phyloP scores from a whole-genome alignment of 2,797 vertebrate genomes.

The Pantherophis alleghaniensis region DNA sequence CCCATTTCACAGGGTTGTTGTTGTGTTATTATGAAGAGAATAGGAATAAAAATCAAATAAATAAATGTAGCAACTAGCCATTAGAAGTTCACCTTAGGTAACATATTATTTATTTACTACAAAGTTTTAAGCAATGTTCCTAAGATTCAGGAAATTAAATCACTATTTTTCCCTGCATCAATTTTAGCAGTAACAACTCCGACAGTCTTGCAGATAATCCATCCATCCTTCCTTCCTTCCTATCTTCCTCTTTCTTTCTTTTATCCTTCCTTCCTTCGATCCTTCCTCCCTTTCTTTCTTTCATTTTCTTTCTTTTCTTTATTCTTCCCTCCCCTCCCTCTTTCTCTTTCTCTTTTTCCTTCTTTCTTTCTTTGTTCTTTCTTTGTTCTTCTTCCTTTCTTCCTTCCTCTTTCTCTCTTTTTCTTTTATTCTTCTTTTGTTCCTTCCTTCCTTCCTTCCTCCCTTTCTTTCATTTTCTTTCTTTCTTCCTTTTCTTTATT shows the following conservation, averaged over 20 bases:
- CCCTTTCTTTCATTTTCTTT: not conserved
- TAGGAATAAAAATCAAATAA: not conserved
- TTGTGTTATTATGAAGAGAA: not conserved
- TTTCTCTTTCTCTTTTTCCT: rapidly evolving
- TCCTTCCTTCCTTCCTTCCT: not conserved
- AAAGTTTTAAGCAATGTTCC: not conserved
- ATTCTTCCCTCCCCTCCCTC: too few relatives aligned
- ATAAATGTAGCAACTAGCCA: not conserved
- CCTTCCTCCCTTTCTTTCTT: too few relatives aligned
- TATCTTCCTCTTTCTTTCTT: not conserved
- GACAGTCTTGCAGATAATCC: not conserved
- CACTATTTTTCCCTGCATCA: not conserved
- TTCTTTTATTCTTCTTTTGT: too few relatives aligned
- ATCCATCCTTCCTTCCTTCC: not conserved
- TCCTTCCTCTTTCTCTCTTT: too few relatives aligned
- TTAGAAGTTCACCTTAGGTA: not conserved
- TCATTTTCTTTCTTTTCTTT: too few relatives aligned
- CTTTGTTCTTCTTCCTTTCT: too few relatives aligned
- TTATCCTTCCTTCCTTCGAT: too few relatives aligned
- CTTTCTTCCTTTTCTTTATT: not conserved
- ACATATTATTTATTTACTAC: not conserved
- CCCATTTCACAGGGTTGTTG: not conserved
- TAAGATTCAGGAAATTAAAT: not conserved
- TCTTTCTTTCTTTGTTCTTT: too few relatives aligned
- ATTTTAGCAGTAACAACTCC: not conserved